A percentile compares a stretch with the other conserved stretches of the same genome.
These are phyloP conservation scores for Psittacula cyanocephala DNA, from an alignment of 2,113 vertebrate genomes.

Conservation along the genomic window DNA sequence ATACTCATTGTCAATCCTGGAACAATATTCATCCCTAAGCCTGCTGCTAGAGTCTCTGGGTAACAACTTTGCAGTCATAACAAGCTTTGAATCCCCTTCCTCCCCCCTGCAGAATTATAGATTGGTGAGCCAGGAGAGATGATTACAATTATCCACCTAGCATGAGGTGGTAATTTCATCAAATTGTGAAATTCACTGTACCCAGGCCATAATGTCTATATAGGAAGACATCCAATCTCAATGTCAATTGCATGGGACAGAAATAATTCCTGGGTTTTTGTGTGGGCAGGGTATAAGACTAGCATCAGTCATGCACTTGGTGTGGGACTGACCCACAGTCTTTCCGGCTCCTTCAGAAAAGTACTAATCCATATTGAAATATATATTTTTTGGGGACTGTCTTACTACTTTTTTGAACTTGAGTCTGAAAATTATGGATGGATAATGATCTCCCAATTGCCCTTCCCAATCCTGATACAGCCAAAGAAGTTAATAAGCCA, in stretches of 20 bases:
- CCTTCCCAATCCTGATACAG: slow-evolving; percentile 38
- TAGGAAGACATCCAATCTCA: background rate
- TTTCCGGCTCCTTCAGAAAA: background rate
- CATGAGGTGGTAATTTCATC: background rate
- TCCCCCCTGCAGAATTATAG: background rate
- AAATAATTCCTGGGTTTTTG: background rate
- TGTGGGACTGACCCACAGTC: background rate
- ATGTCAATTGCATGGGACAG: background rate
- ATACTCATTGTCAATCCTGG: background rate
- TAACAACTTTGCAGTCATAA: background rate
- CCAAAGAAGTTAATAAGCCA: slow-evolving; percentile 73
- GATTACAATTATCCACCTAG: background rate
- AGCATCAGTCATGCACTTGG: background rate
- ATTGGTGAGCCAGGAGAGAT: background rate
- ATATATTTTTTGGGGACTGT: background rate
- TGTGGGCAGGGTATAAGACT: background rate
- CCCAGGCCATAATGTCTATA: background rate
- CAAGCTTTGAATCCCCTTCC: background rate
- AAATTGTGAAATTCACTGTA: background rate
- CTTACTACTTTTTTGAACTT: background rate
- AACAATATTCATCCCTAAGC: background rate
- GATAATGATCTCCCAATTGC: slow-evolving; percentile 48
- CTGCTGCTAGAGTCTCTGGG: background rate
- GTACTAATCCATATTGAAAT: background rate
- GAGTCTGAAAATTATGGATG: slow-evolving; percentile 53